Percentiles rank a stretch among this genome's conserved stretches.
Conservation (phyloP, 1,140 invertebrate genomes). For the Drosophila kohkoa region DNA sequence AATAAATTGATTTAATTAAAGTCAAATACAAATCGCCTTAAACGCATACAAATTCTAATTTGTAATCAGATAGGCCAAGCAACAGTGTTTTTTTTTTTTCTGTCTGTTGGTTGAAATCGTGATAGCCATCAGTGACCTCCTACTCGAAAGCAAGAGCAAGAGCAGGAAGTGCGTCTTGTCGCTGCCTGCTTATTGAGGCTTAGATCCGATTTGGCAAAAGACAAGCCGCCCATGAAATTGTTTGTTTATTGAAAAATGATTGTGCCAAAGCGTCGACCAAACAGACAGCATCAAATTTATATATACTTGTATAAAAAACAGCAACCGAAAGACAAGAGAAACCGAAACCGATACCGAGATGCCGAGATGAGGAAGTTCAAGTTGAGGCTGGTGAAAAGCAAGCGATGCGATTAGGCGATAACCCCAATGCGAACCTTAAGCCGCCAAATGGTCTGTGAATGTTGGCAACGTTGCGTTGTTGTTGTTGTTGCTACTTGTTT, state of each 20-base stretch:
- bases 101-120: slow-evolving; percentile 6
- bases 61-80: slow-evolving; percentile 51
- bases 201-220: slow-evolving; percentile 81
- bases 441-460: slow-evolving; percentile 82
- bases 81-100: slow-evolving; percentile 25
- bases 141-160: neutral
- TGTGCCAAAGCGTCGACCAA: slow-evolving; percentile 45
- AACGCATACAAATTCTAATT: slow-evolving; percentile 3
- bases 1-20: neutral
- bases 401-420: slow-evolving; percentile 81
- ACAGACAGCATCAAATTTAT: slow-evolving; percentile 30
- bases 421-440: slow-evolving; percentile 79
- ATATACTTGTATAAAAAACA: slow-evolving; percentile 32
- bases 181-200: slow-evolving; percentile 82
- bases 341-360: slow-evolving; percentile 33
- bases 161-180: slow-evolving; percentile 79
- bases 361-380: neutral
- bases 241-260: slow-evolving; percentile 84
- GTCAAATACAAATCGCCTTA: slow-evolving; percentile 19
- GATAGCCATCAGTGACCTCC: slow-evolving; percentile 62
- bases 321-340: slow-evolving; percentile 29
- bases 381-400: slow-evolving; percentile 29
- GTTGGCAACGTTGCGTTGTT: slow-evolving; percentile 46
- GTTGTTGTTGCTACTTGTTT: slow-evolving; percentile 42
- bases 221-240: slow-evolving; percentile 82